Conservation (phyloP, 2,113 vertebrate species). For the Eolophus roseicapilla region DNA sequence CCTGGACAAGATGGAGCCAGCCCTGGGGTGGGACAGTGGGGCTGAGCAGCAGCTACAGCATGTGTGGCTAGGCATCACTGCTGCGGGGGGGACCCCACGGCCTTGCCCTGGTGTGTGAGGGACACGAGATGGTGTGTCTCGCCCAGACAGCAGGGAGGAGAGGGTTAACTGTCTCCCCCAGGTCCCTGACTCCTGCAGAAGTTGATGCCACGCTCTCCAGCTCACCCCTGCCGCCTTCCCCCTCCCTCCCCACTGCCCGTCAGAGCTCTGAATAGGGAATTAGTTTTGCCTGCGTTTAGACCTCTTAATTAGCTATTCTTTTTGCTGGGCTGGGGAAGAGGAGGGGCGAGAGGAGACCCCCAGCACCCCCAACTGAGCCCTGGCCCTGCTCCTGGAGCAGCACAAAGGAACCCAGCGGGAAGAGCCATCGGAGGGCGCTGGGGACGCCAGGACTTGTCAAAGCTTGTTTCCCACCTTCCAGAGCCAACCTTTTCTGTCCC, state of each 20-base stretch:
- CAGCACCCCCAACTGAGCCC: constrained; percentile 45
- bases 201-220: constrained; percentile 49
- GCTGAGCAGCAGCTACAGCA: neutral
- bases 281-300: constrained; percentile 71
- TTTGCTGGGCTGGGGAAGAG: constrained; percentile 48
- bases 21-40: accelerated
- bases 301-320: constrained; percentile 80
- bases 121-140: accelerated
- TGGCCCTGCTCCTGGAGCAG: constrained; percentile 61
- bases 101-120: accelerated
- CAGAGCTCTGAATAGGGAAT: constrained; percentile 67
- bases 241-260: constrained; percentile 27
- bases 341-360: constrained; percentile 53
- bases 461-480: constrained; percentile 69
- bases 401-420: constrained; percentile 72
- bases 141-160: neutral
- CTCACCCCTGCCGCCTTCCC: constrained; percentile 20
- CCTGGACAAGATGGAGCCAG: neutral
- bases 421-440: constrained; percentile 70
- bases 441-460: constrained; percentile 75
- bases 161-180: constrained; percentile 43
- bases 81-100: neutral
- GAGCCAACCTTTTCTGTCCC: constrained; percentile 62
- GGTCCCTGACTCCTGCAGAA: neutral
- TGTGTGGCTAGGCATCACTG: neutral